A percentile compares a stretch with the other conserved stretches of the same genome.
Evolutionary conservation across 35 echinoderm and acorn worm species (phyloP).

Genomic region (Apostichopus californicus): DNA sequence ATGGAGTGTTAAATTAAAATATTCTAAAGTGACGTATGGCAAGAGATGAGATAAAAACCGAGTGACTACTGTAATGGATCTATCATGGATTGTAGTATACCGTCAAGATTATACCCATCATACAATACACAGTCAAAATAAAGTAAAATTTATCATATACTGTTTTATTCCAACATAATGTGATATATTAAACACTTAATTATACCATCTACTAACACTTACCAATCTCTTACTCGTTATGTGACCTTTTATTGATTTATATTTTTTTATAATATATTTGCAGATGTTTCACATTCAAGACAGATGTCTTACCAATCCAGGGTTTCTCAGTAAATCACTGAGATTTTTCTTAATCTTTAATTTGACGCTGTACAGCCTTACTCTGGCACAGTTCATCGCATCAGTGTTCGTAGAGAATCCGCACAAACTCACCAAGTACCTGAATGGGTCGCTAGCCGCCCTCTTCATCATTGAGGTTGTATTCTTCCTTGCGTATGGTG

Average conservation of each 20-base stretch:
- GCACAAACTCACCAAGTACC: slow-evolving; percentile 59
- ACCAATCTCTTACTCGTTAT: too few species aligned
- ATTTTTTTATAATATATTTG: slow-evolving; percentile 1
- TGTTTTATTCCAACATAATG: too few species aligned
- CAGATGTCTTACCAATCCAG: slow-evolving; percentile 73
- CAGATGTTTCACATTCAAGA: slow-evolving; percentile 92
- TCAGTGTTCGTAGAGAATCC: slow-evolving; percentile 53
- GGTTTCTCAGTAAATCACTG: slow-evolving; percentile 87
- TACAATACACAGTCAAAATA: too few species aligned
- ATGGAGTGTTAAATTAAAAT: too few species aligned
- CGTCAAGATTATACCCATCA: too few species aligned
- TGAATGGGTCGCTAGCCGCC: slow-evolving; percentile 71
- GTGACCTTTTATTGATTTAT: neutral
- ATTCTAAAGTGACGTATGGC: too few species aligned
- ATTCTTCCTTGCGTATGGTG: slow-evolving; percentile 94
- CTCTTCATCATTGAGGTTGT: slow-evolving; percentile 84
- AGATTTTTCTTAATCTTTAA: slow-evolving; percentile 83
- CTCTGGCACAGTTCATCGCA: slow-evolving; percentile 71
- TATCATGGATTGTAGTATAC: too few species aligned
- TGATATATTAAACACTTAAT: too few species aligned
- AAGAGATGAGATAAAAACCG: too few species aligned
- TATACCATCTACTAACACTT: too few species aligned
- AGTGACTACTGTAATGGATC: too few species aligned
- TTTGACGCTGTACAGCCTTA: slow-evolving; percentile 63
- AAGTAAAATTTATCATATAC: too few species aligned